Evolutionary conservation across 1,140 invertebrate genomes (phyloP).

Genomic region (Adelges cooleyi): DNA sequence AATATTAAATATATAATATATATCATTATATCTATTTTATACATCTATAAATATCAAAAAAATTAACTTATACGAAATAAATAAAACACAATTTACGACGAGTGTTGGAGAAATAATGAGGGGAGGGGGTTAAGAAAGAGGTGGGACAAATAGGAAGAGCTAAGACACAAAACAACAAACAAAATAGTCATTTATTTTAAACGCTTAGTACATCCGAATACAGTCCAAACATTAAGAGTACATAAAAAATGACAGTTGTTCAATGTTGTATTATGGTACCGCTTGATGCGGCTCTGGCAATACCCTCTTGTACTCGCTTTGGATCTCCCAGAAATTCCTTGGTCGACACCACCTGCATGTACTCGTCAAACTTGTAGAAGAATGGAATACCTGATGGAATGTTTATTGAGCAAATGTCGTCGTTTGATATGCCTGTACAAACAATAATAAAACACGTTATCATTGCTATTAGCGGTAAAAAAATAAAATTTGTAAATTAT

Average conservation of each 20-base stretch:
- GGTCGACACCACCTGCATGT: slow-evolving; percentile 45
- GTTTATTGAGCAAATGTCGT: slow-evolving; percentile 53
- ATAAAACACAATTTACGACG: too few relatives aligned
- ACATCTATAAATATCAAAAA: too few relatives aligned
- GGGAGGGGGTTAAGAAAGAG: too few relatives aligned
- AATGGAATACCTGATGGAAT: slow-evolving; percentile 63
- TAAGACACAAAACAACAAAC: background rate
- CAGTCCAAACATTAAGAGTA: too few relatives aligned
- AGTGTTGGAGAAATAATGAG: too few relatives aligned
- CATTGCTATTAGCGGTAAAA: too few relatives aligned
- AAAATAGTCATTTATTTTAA: background rate
- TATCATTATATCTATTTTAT: too few relatives aligned
- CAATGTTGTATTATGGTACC: background rate
- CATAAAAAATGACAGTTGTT: background rate
- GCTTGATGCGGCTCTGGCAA: slow-evolving; percentile 36
- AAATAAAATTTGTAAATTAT: too few relatives aligned
- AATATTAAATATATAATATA: too few relatives aligned
- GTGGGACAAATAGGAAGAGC: too few relatives aligned
- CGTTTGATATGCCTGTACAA: slow-evolving; percentile 38
- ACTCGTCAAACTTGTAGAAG: slow-evolving; percentile 51
- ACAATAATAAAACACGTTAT: too few relatives aligned
- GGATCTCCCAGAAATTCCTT: slow-evolving; percentile 53
- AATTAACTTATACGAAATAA: too few relatives aligned
- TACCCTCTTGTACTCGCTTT: slow-evolving; percentile 51
- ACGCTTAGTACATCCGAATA: background rate